A percentile compares a stretch with the other conserved stretches of the same genome.
Evolutionary conservation across 2,888 invertebrate genomes (phyloP).

Genomic region (Eupithecia insigniata): DNA sequence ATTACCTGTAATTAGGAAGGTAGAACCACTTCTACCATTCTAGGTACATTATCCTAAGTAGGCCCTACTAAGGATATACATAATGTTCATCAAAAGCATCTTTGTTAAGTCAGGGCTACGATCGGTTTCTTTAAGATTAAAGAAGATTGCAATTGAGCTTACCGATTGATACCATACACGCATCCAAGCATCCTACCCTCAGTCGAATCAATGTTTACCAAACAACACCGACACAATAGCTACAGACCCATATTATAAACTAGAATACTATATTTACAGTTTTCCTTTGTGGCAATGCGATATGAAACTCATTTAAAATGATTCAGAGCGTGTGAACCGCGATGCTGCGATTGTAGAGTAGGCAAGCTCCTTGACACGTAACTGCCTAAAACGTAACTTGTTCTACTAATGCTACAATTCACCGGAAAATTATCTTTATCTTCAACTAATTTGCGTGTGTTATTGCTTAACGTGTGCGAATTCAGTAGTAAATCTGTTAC

Average conservation of each 20-base stretch:
- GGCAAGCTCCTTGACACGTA: conserved; percentile 41
- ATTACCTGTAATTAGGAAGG: too few species aligned
- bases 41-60: too few species aligned
- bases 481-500: not conserved
- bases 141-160: too few species aligned
- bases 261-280: conserved; percentile 33
- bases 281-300: conserved; percentile 53
- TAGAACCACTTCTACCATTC: too few species aligned
- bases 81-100: not conserved
- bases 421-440: conserved; percentile 15
- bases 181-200: too few species aligned
- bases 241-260: not conserved
- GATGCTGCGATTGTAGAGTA: conserved; percentile 48
- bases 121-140: not conserved
- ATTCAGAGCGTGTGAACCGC: conserved; percentile 73
- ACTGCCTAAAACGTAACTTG: conserved; percentile 20
- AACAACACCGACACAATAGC: not conserved
- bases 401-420: conserved; percentile 22
- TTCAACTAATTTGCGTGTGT: not conserved
- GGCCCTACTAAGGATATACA: too few species aligned
- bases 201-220: not conserved
- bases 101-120: not conserved
- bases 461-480: conserved; percentile 10
- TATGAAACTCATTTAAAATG: conserved; percentile 48
- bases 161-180: too few species aligned